Conservation (phyloP, 1,140 invertebrate genomes). For the Platyscapa corneri region DNA sequence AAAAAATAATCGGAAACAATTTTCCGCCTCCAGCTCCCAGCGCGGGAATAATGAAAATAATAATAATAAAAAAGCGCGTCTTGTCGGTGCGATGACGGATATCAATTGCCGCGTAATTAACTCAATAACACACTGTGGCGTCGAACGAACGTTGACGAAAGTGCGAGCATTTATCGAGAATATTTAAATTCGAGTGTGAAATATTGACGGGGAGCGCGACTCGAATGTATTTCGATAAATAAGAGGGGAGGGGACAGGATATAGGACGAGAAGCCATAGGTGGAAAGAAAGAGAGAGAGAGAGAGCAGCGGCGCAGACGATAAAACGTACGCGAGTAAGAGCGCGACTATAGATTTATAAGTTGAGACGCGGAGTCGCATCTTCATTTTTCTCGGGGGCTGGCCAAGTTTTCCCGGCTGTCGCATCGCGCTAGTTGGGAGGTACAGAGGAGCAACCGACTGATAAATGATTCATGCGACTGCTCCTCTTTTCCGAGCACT, state of each 20-base stretch:
- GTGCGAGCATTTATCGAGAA: not conserved
- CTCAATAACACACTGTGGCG: not conserved
- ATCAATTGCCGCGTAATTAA: not conserved
- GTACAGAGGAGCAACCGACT: constrained; percentile 26
- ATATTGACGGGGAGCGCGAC: not conserved
- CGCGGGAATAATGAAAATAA: not conserved
- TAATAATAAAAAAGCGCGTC: not conserved
- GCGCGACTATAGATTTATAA: not conserved
- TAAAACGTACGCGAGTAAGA: too few relatives aligned
- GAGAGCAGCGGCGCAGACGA: too few relatives aligned
- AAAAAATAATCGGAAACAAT: not conserved
- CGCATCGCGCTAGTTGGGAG: constrained; percentile 11
- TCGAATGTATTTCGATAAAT: constrained; percentile 8
- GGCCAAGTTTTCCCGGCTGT: constrained; percentile 54
- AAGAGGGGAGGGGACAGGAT: not conserved
- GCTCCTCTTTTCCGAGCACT: constrained; percentile 12
- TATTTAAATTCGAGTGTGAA: not conserved
- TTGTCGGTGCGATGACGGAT: not conserved
- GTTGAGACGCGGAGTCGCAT: not conserved
- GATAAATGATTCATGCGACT: constrained; percentile 47
- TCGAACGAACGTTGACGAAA: not conserved
- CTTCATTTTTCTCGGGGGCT: constrained; percentile 56
- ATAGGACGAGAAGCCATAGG: not conserved
- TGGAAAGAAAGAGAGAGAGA: too few relatives aligned
- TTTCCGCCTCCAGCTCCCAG: not conserved